Conservation (phyloP, 2,888 invertebrate genomes). For the Ceramica pisi region DNA sequence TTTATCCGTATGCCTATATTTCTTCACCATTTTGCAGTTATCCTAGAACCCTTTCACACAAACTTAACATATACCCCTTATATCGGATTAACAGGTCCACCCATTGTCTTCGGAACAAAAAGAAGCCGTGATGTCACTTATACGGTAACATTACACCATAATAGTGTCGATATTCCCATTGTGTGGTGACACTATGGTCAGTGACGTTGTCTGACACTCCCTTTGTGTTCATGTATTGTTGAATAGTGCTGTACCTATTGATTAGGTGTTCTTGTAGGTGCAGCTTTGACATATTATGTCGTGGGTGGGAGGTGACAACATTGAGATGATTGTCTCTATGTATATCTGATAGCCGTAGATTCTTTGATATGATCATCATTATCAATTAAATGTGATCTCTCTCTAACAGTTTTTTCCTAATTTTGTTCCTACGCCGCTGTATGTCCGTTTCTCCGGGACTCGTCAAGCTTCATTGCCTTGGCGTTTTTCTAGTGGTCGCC, state of each 20-base stretch:
- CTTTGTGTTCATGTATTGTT: constrained; percentile 46
- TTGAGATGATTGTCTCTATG: neutral
- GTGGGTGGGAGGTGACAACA: neutral
- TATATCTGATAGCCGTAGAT: too few species aligned
- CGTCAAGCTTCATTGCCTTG: too few species aligned
- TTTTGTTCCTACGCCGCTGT: too few species aligned
- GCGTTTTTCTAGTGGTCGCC: too few species aligned
- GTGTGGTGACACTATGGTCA: constrained; percentile 42
- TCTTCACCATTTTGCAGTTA: neutral
- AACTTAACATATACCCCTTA: neutral
- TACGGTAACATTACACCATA: constrained; percentile 67
- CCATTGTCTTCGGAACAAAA: constrained; percentile 57
- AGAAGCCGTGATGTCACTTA: constrained; percentile 34
- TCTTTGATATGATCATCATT: neutral
- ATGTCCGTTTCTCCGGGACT: too few species aligned
- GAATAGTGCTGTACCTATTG: constrained; percentile 11
- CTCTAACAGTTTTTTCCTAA: too few species aligned
- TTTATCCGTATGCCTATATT: neutral
- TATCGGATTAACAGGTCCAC: constrained; percentile 35
- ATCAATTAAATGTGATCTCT: too few species aligned
- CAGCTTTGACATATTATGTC: constrained; percentile 7
- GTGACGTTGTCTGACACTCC: constrained; percentile 46
- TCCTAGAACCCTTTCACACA: neutral
- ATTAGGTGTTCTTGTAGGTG: neutral
- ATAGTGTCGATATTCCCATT: constrained; percentile 59